These are phyloP conservation scores for Philereme vetulata DNA, from an alignment of 2,888 invertebrate genomes.

Conservation along the genomic window DNA sequence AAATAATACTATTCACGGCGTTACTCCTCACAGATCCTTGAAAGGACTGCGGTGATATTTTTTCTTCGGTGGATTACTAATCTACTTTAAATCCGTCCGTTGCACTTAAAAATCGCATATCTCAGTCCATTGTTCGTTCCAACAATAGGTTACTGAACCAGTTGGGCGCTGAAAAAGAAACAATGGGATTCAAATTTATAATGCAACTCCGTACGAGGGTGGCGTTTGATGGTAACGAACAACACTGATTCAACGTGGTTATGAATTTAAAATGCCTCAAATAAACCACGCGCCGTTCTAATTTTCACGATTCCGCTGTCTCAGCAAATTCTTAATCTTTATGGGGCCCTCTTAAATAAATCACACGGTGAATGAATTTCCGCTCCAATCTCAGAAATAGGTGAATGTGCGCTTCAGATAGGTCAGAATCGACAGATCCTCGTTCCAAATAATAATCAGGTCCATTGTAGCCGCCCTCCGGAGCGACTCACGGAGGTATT, in stretches of 20 bases:
- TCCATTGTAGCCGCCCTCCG: conserved; percentile 27
- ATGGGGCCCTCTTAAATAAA: conserved; percentile 44
- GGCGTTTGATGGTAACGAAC: conserved; percentile 72
- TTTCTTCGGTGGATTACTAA: conserved; percentile 3
- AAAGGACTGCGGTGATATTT: conserved; percentile 21
- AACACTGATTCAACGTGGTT: conserved; percentile 44
- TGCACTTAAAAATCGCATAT: conserved; percentile 69
- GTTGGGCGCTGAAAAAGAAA: conserved; percentile 73
- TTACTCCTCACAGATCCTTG: conserved; percentile 14
- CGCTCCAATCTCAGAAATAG: conserved; percentile 39
- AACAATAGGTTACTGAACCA: conserved; percentile 75
- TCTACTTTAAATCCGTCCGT: conserved; percentile 43
- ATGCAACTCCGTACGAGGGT: conserved; percentile 66
- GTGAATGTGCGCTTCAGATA: conserved; percentile 39
- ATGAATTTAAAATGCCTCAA: conserved; percentile 41
- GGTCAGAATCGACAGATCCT: conserved; percentile 35
- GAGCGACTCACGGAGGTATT: conserved; percentile 14
- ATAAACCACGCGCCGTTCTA: conserved; percentile 22
- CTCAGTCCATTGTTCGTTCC: conserved; percentile 68
- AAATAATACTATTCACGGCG: conserved; percentile 4
- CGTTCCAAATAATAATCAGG: conserved; percentile 35
- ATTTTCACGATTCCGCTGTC: conserved; percentile 36
- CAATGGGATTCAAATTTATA: conserved; percentile 79
- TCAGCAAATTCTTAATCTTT: conserved; percentile 43
- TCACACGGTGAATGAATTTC: conserved; percentile 40